Base-by-base conservation (phyloP, 2,797 vertebrate genomes). In the Hoplostethus atlanticus region DNA sequence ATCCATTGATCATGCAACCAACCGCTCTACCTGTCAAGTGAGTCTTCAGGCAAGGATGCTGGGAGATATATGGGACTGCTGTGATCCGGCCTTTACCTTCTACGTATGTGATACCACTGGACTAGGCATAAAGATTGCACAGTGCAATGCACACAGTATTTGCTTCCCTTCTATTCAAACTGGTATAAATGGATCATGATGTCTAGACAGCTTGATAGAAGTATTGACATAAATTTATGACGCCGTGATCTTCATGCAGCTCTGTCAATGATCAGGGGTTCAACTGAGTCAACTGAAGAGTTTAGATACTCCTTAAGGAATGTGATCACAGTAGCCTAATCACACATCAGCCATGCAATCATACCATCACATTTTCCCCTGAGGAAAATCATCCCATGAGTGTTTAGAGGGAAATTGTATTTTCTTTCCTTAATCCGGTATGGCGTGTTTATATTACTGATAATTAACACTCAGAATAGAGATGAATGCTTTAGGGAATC, bases 1-100 rank as follows among this genome's bases (percentile, higher is more conserved):
- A 90, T 66, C 80, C 79, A 87, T 68, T 71, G 57, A 62, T 78
- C 31, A 57, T 15, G 9, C 51, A 64, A 30, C 58, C 54, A 59
- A 38, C 60, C 58, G n/a, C 15, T 60, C 53, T 16, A 40, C 12
- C 57, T 67, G 59, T 67, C 34, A 30, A n/a, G 50, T 51, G 28
- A 76, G 74, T 64, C 61, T 31, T 50, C 71, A 21, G 58, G 48
- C 15, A 16, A 30, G 1, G 36, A 58, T 15, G 9, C 51, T 55
- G 44, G 17, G 56, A 68, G 40, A 73, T 61, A 44, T 64, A 48
- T 58, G 53, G 12, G 70, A 40, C 30, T 21, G 16, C 52, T 34
- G 30, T 36, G 13, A 46, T 62, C 28, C 40, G 8, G 44, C 38
- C 40, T 42, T 36, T 58, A 42, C 47, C 36, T 60, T 53, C 12